Percentiles rank a stretch among this genome's conserved stretches.
Evolutionary conservation across 2,113 vertebrate genomes (phyloP).

Genomic region (Axis porcinus): DNA sequence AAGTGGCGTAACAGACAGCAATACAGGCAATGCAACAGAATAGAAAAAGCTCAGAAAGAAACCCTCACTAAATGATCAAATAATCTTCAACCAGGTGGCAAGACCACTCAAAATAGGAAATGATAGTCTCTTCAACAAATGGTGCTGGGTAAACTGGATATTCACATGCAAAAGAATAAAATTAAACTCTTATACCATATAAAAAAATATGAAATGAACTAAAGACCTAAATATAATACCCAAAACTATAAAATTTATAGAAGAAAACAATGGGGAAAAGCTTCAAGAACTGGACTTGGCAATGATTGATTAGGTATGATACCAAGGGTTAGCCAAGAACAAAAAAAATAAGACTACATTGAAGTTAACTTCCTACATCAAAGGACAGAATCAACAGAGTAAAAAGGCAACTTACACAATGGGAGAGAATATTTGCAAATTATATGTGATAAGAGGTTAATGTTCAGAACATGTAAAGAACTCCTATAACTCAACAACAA

Average conservation of each 20-base stretch:
- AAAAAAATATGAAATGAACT: slow-evolving; percentile 20
- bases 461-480: background rate
- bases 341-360: background rate
- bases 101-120: background rate
- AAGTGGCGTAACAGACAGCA: background rate
- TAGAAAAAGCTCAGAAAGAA: background rate
- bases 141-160: background rate
- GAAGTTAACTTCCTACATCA: background rate
- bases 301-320: background rate
- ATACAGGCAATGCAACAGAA: background rate
- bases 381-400: background rate
- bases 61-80: background rate
- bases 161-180: background rate
- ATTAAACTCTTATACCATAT: background rate
- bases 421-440: background rate
- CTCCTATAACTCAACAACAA: background rate
- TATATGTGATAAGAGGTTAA: background rate
- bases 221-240: background rate
- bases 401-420: background rate
- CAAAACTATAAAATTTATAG: background rate
- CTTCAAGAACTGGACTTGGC: background rate
- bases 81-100: background rate
- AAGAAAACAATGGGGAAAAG: background rate
- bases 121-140: background rate
- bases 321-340: background rate